Evolutionary conservation across 2,797 vertebrate genomes (phyloP), one percentile per base, ranked within the genome.

Genomic region (Acestrorhynchus altus): DNA sequence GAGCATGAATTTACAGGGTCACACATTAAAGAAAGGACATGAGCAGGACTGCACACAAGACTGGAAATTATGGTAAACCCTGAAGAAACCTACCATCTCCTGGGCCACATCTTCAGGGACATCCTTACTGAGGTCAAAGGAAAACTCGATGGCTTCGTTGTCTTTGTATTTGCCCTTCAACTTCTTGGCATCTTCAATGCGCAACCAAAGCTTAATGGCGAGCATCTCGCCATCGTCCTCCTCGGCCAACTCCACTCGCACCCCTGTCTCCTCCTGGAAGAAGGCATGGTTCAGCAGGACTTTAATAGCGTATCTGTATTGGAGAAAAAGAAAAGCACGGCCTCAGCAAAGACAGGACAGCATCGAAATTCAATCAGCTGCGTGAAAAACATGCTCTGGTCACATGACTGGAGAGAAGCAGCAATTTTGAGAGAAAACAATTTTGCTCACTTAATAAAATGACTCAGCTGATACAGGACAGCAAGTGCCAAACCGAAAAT

Each of bases 211-310:
- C 84, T 99, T 99, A 86, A 99, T 99, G 28, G 95, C 96, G 26
- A 98, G 97, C 94, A 98, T 96, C 90, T 98, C 97, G 83, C 98
- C 98, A 85, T 99, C 98, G n/a, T 99, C 98, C 88, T 99, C 98
- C 87, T 99, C 98, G 31, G 98, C 98, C 86, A 99, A 90, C 86
- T 99, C 98, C 87, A 99, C 98, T 71, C 97, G 93, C 82, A 99
- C 98, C 54, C 98, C 97, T 0, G 98, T 99, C 87, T 99, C 98
- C 87, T 99, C 97, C 90, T 98, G 97, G 92, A 99, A 99, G 93
- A 99, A 99, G 47, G 98, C 98, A 85, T 99, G 98, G 91, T 98
- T 99, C 93, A 99, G 84, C 87, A 99, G 95, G 89, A 96, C 96
- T 90, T 99, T 98, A 89, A 99, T 99, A 82, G 96, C 95, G 65